Evolutionary conservation across 1,140 invertebrate species (phyloP).

Genomic region (Arion vulgaris): DNA sequence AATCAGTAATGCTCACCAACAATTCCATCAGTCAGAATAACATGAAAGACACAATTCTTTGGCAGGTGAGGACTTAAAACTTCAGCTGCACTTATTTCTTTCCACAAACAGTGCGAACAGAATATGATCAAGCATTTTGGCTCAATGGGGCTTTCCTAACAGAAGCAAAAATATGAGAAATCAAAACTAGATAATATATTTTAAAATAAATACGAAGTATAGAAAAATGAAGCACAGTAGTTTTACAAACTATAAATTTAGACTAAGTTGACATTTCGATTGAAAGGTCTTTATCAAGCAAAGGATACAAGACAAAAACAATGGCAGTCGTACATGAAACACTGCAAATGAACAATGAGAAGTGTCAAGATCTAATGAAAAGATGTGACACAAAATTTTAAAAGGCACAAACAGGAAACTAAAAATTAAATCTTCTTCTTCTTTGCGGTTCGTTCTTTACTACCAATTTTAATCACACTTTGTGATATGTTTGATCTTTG

Average conservation of each 20-base stretch:
- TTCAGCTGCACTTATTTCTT: neutral
- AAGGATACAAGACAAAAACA: too few species aligned
- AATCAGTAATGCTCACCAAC: neutral
- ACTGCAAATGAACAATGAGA: too few species aligned
- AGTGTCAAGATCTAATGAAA: too few species aligned
- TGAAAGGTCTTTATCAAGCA: too few species aligned
- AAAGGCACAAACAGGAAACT: too few species aligned
- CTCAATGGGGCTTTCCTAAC: constrained; percentile 26
- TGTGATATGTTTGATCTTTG: too few species aligned
- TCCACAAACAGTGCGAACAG: constrained; percentile 16
- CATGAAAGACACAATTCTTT: constrained; percentile 1
- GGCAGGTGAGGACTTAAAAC: constrained; percentile 1
- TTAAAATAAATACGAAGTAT: neutral
- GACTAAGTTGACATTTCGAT: neutral
- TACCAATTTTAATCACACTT: too few species aligned
- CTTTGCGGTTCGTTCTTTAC: too few species aligned
- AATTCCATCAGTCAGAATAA: constrained; percentile 30
- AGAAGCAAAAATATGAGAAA: neutral
- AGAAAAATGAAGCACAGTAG: neutral
- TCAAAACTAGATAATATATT: neutral
- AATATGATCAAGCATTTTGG: constrained; percentile 18
- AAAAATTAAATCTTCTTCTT: too few species aligned
- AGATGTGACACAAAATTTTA: too few species aligned
- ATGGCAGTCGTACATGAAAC: too few species aligned
- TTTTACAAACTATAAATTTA: too few species aligned